Percentiles rank a stretch among this genome's conserved stretches.
phyloP scores from a whole-genome alignment of 53 echinoderm and acorn worm species.

The Henricia sp. region DNA sequence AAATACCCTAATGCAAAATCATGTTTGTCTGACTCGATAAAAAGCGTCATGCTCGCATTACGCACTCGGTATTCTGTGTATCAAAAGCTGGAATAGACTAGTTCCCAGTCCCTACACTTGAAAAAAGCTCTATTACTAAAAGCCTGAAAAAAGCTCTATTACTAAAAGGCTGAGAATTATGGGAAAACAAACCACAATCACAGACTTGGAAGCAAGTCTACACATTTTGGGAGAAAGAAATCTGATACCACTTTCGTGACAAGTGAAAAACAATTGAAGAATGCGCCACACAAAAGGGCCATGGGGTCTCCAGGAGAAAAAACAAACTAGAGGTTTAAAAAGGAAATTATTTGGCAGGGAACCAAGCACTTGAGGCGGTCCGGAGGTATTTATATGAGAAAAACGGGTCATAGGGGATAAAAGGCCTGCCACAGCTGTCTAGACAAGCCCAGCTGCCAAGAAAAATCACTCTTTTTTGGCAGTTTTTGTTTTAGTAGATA shows the following conservation, averaged over 20 bases:
- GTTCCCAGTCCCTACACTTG: no score
- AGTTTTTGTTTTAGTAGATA: not conserved
- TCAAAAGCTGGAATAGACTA: no score
- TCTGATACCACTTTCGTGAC: conserved; percentile 26
- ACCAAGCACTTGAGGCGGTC: conserved; percentile 12
- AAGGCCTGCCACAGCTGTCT: conserved; percentile 6
- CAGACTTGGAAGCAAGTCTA: no score
- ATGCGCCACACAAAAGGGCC: not conserved
- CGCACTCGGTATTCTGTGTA: no score
- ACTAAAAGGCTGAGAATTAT: no score
- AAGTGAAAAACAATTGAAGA: conserved; percentile 21
- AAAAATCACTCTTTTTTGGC: not conserved
- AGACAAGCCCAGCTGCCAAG: not conserved
- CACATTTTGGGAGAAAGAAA: not conserved
- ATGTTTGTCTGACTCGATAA: no score
- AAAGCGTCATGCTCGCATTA: no score
- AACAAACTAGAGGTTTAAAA: not conserved
- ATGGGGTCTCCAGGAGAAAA: not conserved
- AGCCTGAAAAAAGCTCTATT: no score
- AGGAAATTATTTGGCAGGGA: conserved; percentile 6
- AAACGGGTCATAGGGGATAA: not conserved
- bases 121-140: no score
- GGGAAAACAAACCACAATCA: no score
- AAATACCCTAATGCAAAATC: no score
- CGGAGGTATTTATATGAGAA: conserved; percentile 8